phyloP scores from a whole-genome alignment of 2,888 invertebrate species.

The Troides helena region DNA sequence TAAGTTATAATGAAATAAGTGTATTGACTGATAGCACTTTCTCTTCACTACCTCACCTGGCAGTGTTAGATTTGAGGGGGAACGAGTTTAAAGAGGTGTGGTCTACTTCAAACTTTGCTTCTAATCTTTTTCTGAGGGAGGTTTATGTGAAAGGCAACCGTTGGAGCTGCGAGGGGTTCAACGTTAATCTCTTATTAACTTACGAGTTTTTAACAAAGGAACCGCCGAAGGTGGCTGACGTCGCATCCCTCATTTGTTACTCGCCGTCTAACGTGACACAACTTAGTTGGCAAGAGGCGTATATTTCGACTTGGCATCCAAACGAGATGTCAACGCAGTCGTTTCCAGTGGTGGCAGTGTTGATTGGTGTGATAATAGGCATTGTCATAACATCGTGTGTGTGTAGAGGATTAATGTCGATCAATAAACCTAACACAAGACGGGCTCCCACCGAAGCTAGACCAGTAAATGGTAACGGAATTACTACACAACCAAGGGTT shows the following conservation, averaged over 20 bases:
- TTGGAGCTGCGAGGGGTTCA: constrained; percentile 87
- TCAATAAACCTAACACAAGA: constrained; percentile 57
- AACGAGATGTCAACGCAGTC: constrained; percentile 55
- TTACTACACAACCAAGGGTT: constrained; percentile 44
- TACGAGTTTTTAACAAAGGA: constrained; percentile 81
- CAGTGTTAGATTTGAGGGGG: constrained; percentile 84
- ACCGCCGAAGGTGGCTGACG: constrained; percentile 72
- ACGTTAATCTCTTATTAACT: constrained; percentile 78
- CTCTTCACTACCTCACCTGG: constrained; percentile 81
- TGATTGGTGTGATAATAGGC: constrained; percentile 77
- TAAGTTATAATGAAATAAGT: constrained; percentile 81
- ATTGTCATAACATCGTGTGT: constrained; percentile 79
- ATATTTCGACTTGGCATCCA: constrained; percentile 82
- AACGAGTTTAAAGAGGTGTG: constrained; percentile 85
- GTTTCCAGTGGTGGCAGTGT: constrained; percentile 79
- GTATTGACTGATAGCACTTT: constrained; percentile 82
- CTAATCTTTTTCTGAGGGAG: constrained; percentile 80
- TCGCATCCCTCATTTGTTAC: constrained; percentile 81
- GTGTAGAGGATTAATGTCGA: constrained; percentile 72
- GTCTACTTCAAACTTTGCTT: constrained; percentile 80
- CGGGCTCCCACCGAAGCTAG: constrained; percentile 63
- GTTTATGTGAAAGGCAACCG: constrained; percentile 85
- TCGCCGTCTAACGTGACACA: constrained; percentile 83
- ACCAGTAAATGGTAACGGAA: constrained; percentile 60
- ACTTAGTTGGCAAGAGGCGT: constrained; percentile 85